These are phyloP conservation scores for Excalfactoria chinensis DNA, from an alignment of 2,113 vertebrate genomes.

Conservation along the genomic window DNA sequence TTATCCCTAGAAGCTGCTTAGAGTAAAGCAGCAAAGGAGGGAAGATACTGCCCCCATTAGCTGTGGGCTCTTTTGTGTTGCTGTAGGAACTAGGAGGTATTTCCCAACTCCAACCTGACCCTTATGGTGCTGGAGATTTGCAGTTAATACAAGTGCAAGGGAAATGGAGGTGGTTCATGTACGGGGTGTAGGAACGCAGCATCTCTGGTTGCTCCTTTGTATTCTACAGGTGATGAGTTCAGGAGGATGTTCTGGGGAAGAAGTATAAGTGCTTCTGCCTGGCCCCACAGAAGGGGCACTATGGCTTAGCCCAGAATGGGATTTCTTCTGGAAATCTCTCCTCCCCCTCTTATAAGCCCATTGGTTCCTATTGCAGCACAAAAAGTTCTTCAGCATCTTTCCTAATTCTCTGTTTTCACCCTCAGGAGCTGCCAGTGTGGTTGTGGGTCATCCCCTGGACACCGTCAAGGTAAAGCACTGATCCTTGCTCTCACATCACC, in stretches of 20 bases:
- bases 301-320: background rate
- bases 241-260: background rate
- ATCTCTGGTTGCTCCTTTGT: background rate
- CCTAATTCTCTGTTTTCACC: slow-evolving; percentile 36
- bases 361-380: background rate
- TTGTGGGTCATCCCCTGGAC: slow-evolving; percentile 83
- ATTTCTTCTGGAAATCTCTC: background rate
- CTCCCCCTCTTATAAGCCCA: background rate
- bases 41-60: background rate
- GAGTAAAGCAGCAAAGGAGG: background rate
- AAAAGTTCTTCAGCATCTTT: background rate
- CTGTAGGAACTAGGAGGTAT: background rate
- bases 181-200: background rate
- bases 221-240: background rate
- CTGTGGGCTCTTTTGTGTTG: background rate
- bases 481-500: background rate
- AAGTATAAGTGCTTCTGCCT: background rate
- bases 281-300: background rate
- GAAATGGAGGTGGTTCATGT: background rate
- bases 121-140: background rate
- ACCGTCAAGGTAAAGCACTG: slow-evolving; percentile 81
- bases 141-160: background rate
- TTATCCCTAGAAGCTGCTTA: background rate
- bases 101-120: background rate
- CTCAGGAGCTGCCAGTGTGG: slow-evolving; percentile 80